Evolutionary conservation across 2,113 vertebrate genomes (phyloP).

Genomic region (Falcunculus frontatus): DNA sequence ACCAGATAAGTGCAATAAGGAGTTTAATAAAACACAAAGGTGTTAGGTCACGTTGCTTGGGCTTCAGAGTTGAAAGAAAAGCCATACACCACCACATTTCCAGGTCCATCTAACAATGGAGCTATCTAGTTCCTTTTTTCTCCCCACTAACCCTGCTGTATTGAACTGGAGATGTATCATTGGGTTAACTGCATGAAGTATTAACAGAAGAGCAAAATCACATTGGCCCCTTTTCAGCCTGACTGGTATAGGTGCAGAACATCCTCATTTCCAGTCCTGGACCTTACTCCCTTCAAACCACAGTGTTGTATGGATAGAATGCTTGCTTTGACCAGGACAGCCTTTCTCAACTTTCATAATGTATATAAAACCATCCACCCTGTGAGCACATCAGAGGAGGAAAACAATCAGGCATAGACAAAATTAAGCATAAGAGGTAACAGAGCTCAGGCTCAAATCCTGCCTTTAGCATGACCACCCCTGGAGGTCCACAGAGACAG

Average conservation of each 20-base stretch:
- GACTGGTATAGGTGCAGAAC: not conserved
- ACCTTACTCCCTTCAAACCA: not conserved
- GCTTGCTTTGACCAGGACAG: not conserved
- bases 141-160: not conserved
- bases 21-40: not conserved
- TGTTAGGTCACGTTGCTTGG: not conserved
- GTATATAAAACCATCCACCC: not conserved
- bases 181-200: not conserved
- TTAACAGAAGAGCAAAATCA: not conserved
- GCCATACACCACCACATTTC: not conserved
- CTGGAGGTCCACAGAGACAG: not conserved
- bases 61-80: not conserved
- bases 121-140: not conserved
- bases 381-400: not conserved
- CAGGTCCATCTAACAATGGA: not conserved
- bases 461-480: not conserved
- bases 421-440: not conserved
- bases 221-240: not conserved
- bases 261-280: not conserved
- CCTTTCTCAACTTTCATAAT: not conserved
- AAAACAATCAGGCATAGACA: not conserved
- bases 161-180: not conserved
- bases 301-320: not conserved
- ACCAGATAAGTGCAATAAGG: not conserved
- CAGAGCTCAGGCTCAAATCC: not conserved